phyloP scores from a whole-genome alignment of 2,888 invertebrate genomes.

The Odontothrips loti region DNA sequence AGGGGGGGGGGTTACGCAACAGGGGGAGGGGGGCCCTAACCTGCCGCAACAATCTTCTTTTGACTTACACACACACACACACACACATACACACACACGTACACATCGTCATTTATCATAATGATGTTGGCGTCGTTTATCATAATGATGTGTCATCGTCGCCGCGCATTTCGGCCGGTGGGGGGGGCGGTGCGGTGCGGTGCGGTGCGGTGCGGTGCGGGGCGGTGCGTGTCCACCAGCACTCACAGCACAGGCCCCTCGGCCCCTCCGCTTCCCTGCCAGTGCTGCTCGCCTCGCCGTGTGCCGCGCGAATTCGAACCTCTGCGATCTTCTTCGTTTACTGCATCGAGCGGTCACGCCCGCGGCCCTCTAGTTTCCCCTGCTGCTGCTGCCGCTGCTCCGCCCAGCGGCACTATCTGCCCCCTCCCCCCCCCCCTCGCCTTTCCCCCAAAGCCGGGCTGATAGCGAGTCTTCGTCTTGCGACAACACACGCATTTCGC shows the following conservation, averaged over 20 bases:
- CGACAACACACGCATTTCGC: neutral
- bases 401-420: neutral
- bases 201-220: neutral
- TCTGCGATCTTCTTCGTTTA: no score
- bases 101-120: neutral
- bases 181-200: neutral
- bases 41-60: neutral
- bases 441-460: neutral
- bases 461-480: neutral
- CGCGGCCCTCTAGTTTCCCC: neutral
- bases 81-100: no score
- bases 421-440: neutral
- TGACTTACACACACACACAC: no score
- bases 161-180: neutral
- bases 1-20: slow-evolving; percentile 2
- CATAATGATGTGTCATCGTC: neutral
- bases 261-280: neutral
- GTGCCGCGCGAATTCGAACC: no score
- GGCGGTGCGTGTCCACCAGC: neutral
- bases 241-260: neutral
- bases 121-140: neutral
- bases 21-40: neutral
- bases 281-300: neutral
- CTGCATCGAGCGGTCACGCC: no score
- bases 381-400: neutral